Base-by-base conservation (phyloP, 2,888 invertebrate genomes). In the Agonopterix arenella region DNA sequence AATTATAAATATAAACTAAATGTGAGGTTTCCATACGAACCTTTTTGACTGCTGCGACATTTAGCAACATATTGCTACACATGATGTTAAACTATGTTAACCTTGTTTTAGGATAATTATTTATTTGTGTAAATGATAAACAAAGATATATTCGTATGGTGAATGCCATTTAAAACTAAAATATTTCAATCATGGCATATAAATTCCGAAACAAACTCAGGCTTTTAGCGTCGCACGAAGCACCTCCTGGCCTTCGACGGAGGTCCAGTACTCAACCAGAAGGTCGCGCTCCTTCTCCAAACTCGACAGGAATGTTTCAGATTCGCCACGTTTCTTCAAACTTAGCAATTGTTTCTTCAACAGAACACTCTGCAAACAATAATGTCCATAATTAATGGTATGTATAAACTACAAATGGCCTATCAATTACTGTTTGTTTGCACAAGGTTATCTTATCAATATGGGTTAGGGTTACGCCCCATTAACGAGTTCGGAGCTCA, bases 221-320 rank as follows among this genome's bases (percentile, higher is more conserved):
- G 13, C 43, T 28, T 28, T 11, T 9, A 47, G 55, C 8, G 61
- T 52, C 4, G 74, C 69, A 48, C 78, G 73, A 36, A 85, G 56
- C 45, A 73, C 52, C 48, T 78, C 89, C 71, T 94, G 94, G 60
- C 95, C 95, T 64, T 94, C 94, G 0, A 84, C 69, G 2, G 94
- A 93, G 54, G 91, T 90, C 96, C 96, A 96, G 66, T 94, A 93
- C 57, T 94, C 91, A 4, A 93, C 83, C 52, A 96, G 86, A 36
- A 93, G 79, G 62, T 92, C 91, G 51, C 92, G 90, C 76, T 95
- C 95, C 3, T 90, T 89, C 57, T 93, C 93, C 64, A 95, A 82
- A 46, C 91, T 89, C 28, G 90, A 81, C 59, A 92, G 91, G 92
- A 88, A 74, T 90, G 90, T 56, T 91, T 91, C 61, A 90, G 81